Base-by-base conservation (phyloP, 2,797 vertebrate genomes). In the Calcarius lapponicus region DNA sequence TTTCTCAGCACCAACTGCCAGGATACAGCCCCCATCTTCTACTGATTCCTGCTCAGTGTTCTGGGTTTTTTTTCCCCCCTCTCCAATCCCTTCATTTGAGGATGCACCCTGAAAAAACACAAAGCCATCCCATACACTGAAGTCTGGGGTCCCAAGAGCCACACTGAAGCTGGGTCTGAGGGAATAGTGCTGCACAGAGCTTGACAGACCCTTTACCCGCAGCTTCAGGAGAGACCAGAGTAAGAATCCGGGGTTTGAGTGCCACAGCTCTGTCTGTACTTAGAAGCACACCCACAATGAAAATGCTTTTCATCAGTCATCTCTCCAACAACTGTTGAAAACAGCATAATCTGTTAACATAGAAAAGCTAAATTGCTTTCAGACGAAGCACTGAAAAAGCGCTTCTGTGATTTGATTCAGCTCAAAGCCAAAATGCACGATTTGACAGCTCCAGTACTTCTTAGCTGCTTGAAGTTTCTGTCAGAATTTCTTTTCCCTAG, bases 301-400 rank as follows among this genome's bases (percentile, higher is more conserved):
- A 90, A 88, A 88, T 31, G 67, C 53, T 94, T 95, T 88, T 83
- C 88, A 93, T 96, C 93, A 93, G 67, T 92, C 91, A 93, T 95
- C 57, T 88, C 71, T 66, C 70, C 82, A 92, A 56, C 76, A 94
- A 86, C 94, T 96, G 94, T 92, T 97, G 95, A 97, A 95, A 97
- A 90, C 62, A 69, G 32, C 86, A 91, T 90, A 93, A 94, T 92
- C 94, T 90, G 94, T 85, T 93, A 96, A 97, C 95, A 96, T 25
- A 92, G 89, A 90, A 88, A 89, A 84, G 50, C 87, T 96, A 95
- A 96, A 96, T 92, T 95, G 88, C 86, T 96, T 97, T 96, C 95
- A 97, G 92, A 90, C 10, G 1, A 80, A 90, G 80, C 50, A 75
- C 66, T 92, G 90, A 57, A 60, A 93, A 91, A 60, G 53, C 18